Evolutionary conservation across 1,140 invertebrate genomes (phyloP).

Genomic region (Scaptomyza graminum): DNA sequence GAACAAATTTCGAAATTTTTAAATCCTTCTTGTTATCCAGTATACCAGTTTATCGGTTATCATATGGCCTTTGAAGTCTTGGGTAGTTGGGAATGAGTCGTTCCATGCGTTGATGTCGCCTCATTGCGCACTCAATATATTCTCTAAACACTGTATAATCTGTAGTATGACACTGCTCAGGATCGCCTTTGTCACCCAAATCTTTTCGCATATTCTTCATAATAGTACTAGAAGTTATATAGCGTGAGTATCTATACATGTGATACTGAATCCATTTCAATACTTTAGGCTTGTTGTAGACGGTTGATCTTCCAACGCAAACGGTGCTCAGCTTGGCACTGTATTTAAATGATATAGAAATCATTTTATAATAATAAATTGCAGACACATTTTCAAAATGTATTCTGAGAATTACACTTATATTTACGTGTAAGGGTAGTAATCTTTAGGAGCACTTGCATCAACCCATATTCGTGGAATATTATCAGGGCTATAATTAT

Average conservation of each 20-base stretch:
- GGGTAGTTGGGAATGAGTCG: constrained; percentile 11
- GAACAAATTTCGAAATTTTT: no score
- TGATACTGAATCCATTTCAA: not conserved
- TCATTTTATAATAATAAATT: not conserved
- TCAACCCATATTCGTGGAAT: not conserved
- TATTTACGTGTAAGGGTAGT: constrained; percentile 5
- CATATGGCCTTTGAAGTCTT: not conserved
- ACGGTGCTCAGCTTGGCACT: not conserved
- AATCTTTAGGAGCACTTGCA: accelerated
- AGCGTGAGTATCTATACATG: not conserved
- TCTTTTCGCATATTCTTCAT: not conserved
- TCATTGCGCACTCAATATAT: not conserved
- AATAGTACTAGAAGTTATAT: not conserved
- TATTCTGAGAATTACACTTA: not conserved
- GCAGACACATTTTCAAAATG: not conserved
- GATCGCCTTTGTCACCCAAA: not conserved
- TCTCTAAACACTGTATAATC: not conserved
- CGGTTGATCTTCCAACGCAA: constrained; percentile 2
- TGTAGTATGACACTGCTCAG: constrained; percentile 3
- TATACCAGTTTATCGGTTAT: no score
- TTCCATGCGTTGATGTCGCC: constrained; percentile 7
- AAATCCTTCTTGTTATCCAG: no score
- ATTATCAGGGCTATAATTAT: not conserved
- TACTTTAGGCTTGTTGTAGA: constrained; percentile 12
- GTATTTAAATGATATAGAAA: not conserved